Evolutionary conservation across 1,140 invertebrate species (phyloP).

Genomic region (Galendromus occidentalis): DNA sequence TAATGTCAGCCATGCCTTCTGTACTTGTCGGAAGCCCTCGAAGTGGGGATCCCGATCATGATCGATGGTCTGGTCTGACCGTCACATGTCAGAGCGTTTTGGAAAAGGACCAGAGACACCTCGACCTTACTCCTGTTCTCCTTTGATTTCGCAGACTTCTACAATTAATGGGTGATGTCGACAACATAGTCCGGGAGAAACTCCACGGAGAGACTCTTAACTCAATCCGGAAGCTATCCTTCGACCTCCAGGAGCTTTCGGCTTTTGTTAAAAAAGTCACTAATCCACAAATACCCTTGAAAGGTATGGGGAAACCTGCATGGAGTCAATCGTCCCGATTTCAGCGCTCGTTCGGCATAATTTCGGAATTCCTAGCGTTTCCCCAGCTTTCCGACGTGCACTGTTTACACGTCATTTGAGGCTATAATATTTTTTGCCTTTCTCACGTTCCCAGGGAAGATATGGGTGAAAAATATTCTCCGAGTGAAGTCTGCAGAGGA

Average conservation of each 20-base stretch:
- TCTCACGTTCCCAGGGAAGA: neutral
- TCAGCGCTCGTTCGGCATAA: no score
- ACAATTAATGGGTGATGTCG: slow-evolving; percentile 16
- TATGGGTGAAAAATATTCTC: slow-evolving; percentile 6
- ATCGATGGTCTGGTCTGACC: no score
- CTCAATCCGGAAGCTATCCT: slow-evolving; percentile 13
- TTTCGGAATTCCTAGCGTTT: no score
- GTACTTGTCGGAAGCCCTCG: no score
- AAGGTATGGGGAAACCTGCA: slow-evolving; percentile 12
- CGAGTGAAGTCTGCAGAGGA: neutral
- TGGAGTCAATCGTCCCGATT: no score
- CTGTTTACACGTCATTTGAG: no score
- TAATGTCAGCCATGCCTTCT: no score
- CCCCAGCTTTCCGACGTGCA: no score
- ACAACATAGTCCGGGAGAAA: slow-evolving; percentile 14
- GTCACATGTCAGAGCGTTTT: no score
- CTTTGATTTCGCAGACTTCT: slow-evolving; percentile 13
- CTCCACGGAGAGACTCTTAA: slow-evolving; percentile 11
- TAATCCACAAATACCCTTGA: slow-evolving; percentile 15
- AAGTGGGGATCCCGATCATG: no score
- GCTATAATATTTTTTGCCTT: slow-evolving; percentile 6
- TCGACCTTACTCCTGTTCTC: slow-evolving; percentile 5
- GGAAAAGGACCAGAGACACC: neutral
- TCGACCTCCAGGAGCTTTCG: slow-evolving; percentile 17
- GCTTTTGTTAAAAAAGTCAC: slow-evolving; percentile 18